phyloP scores from a whole-genome alignment of 1,140 invertebrate species.

The Macrobrachium rosenbergii region DNA sequence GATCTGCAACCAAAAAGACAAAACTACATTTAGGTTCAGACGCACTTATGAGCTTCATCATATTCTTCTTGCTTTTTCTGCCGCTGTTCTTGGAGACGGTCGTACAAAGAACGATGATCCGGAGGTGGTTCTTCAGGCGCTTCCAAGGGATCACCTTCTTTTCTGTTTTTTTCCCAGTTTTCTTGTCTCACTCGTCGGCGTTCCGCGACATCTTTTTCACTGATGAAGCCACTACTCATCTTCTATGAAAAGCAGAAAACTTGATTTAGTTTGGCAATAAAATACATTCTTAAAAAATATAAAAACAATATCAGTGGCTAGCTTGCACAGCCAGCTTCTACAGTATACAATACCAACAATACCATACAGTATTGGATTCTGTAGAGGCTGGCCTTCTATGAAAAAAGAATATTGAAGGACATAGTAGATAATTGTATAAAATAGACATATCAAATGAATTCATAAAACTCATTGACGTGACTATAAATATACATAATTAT shows the following conservation, averaged over 20 bases:
- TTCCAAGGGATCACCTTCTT: slow-evolving; percentile 28
- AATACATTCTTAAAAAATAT: too few species aligned
- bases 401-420: too few species aligned
- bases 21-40: neutral
- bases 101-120: slow-evolving; percentile 44
- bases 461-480: too few species aligned
- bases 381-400: too few species aligned
- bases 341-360: too few species aligned
- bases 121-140: slow-evolving; percentile 33
- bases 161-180: slow-evolving; percentile 37
- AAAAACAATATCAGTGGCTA: too few species aligned
- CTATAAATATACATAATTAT: too few species aligned
- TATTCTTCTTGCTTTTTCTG: slow-evolving; percentile 55
- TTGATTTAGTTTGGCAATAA: too few species aligned
- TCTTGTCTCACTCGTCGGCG: slow-evolving; percentile 43
- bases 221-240: slow-evolving; percentile 56
- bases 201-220: slow-evolving; percentile 50
- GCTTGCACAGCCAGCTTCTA: too few species aligned
- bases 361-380: too few species aligned
- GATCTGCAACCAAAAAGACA: neutral
- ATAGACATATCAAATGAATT: too few species aligned
- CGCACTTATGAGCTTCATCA: slow-evolving; percentile 52
- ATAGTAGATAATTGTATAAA: too few species aligned
- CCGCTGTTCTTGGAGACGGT: slow-evolving; percentile 51
- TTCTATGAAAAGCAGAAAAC: neutral